These are phyloP conservation scores for Pangasius macronema DNA, from an alignment of 2,797 vertebrate genomes.

Conservation along the genomic window DNA sequence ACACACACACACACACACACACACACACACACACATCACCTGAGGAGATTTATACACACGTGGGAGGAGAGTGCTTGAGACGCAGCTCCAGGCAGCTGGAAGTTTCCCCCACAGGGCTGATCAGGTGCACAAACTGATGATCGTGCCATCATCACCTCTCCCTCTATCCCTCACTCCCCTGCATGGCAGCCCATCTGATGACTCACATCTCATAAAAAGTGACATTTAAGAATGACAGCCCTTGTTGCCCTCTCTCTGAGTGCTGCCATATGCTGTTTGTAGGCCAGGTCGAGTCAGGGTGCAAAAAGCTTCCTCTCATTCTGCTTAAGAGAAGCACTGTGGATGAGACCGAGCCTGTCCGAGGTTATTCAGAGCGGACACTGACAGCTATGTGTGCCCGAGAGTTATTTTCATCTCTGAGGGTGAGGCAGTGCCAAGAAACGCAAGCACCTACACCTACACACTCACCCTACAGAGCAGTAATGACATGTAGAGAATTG, in stretches of 20 bases:
- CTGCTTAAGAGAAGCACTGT: background rate
- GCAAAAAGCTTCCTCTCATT: constrained; percentile 12
- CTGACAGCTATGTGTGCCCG: constrained; percentile 42
- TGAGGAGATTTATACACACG: constrained; percentile 26
- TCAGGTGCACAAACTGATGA: constrained; percentile 45
- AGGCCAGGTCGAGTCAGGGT: constrained; percentile 30
- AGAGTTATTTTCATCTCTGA: constrained; percentile 45
- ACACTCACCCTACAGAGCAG: constrained; percentile 14
- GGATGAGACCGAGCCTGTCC: constrained; percentile 20
- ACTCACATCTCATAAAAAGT: constrained; percentile 45
- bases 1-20: constrained; percentile 13
- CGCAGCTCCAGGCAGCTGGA: constrained; percentile 22
- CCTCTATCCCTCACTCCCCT: constrained; percentile 11
- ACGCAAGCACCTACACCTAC: constrained; percentile 30
- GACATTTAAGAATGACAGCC: constrained; percentile 44
- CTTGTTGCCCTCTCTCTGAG: constrained; percentile 29
- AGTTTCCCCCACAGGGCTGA: constrained; percentile 37
- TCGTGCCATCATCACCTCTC: constrained; percentile 38
- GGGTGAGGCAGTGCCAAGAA: constrained; percentile 25
- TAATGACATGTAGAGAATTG: background rate
- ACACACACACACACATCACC: constrained; percentile 25
- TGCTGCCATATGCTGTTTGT: constrained; percentile 44
- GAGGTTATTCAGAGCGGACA: constrained; percentile 39
- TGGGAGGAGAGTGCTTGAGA: constrained; percentile 28
- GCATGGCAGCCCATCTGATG: constrained; percentile 23